These are phyloP conservation scores for Xestia xanthographa DNA, from an alignment of 2,888 invertebrate species.

Conservation along the genomic window DNA sequence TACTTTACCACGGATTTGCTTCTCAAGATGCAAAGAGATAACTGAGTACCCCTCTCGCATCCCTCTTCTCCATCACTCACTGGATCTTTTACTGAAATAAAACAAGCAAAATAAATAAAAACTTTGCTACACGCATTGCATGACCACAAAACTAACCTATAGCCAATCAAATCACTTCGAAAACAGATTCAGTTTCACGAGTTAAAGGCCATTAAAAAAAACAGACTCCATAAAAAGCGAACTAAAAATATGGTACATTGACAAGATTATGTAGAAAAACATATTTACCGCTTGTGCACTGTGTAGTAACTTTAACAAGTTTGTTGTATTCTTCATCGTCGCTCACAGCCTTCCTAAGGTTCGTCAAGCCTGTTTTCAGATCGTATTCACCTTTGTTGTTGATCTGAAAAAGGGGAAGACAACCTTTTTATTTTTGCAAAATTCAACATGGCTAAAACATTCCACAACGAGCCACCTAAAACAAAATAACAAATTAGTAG, in stretches of 20 bases:
- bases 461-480: neutral
- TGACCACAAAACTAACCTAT: neutral
- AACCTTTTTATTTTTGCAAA: neutral
- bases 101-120: neutral
- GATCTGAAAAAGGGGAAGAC: conserved; percentile 11
- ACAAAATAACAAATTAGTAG: neutral
- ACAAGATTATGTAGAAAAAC: neutral
- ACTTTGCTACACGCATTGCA: neutral
- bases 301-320: neutral
- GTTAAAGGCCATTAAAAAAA: neutral
- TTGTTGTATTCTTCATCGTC: conserved; percentile 19
- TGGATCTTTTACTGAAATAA: conserved; percentile 31
- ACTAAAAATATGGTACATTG: neutral
- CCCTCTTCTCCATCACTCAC: conserved; percentile 23
- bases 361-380: conserved; percentile 4
- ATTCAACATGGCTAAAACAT: neutral
- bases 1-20: conserved; percentile 17
- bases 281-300: conserved; percentile 28
- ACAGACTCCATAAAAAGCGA: neutral
- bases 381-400: conserved; percentile 36
- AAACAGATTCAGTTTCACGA: neutral
- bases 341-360: conserved; percentile 12
- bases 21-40: conserved; percentile 20
- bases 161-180: neutral
- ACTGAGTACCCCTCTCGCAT: conserved; percentile 24